phyloP scores from a whole-genome alignment of 2,797 vertebrate genomes.

The Neomorphus geoffroyi region DNA sequence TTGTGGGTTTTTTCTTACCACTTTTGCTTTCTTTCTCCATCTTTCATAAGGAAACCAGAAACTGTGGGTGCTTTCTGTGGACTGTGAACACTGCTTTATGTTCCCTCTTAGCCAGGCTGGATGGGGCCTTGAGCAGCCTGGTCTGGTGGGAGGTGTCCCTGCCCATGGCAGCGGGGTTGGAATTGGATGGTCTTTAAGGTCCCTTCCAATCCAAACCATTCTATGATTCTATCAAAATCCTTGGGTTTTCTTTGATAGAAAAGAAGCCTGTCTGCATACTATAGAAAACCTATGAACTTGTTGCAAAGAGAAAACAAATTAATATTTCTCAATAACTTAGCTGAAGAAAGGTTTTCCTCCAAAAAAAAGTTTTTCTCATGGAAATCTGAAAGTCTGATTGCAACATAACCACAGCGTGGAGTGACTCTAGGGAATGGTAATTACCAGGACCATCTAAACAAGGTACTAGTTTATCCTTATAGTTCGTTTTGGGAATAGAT shows the following conservation, averaged over 20 bases:
- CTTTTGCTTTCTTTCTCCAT: neutral
- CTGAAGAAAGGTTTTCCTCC: neutral
- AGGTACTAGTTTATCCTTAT: neutral
- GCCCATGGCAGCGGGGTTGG: too few species aligned
- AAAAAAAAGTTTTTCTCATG: neutral
- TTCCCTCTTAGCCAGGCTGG: neutral
- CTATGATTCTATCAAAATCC: neutral
- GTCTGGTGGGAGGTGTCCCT: too few species aligned
- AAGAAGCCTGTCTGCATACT: neutral
- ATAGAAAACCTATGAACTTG: neutral
- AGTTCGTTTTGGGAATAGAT: neutral
- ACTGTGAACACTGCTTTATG: neutral
- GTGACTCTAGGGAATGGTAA: neutral
- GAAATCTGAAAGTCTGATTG: neutral
- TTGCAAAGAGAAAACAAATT: neutral
- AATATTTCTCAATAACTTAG: conserved; percentile 5
- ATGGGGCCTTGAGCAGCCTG: too few species aligned
- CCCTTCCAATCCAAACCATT: too few species aligned
- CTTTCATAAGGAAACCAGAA: neutral
- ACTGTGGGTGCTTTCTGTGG: neutral
- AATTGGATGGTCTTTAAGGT: too few species aligned
- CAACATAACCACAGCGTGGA: neutral
- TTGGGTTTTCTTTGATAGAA: neutral
- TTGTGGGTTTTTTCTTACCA: neutral
- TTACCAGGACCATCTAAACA: neutral